Base-by-base conservation (phyloP, 1,140 invertebrate species). In the Grapholita molesta region DNA sequence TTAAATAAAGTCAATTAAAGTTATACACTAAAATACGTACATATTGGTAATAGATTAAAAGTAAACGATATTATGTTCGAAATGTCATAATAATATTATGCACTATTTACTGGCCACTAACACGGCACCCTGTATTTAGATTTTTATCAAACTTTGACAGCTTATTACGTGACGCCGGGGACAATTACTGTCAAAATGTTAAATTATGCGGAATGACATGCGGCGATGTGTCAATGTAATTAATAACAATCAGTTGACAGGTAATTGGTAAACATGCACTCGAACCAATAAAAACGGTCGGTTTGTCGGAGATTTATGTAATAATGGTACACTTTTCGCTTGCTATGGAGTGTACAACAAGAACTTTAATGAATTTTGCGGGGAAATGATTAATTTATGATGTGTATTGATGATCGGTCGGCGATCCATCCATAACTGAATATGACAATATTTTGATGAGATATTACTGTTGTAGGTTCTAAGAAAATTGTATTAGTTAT, bases 151-250 rank as follows among this genome's bases (percentile, higher is more conserved):
- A 48, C 21, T 61, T 61, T 61, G 55, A 61, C 55, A 28, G 55
- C 55, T 61, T 61, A 61, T 61, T 61, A 61, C 55, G 28, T 61
- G 24, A 30, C 55, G 55, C 30, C 55, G 55, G 15, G 25, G 25
- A 15, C 55, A 32, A 61, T 61, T 61, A 61, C 55, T 61, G 55
- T 61, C 55, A 32, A 61, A 15, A 6, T 61, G 55, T 61, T 61
- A 61, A 61, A 61, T 61, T 61, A 61, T n/a, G 24, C 55, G 55
- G 24, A 61, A 61, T 61, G 55, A 15, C 55, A 61, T 28, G 55
- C 55, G 55, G 55, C 55, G 15, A 61, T 32, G 24, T 32, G 55
- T 61, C 55, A 61, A 28, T 25, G 55, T 61, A 61, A 61, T 61
- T 61, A 61, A 61, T 61, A 61, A 30, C 30, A 48, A 48, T 48